These are phyloP conservation scores for Siphlonurus alternatus DNA, from an alignment of 2,888 invertebrate species.

Conservation along the genomic window DNA sequence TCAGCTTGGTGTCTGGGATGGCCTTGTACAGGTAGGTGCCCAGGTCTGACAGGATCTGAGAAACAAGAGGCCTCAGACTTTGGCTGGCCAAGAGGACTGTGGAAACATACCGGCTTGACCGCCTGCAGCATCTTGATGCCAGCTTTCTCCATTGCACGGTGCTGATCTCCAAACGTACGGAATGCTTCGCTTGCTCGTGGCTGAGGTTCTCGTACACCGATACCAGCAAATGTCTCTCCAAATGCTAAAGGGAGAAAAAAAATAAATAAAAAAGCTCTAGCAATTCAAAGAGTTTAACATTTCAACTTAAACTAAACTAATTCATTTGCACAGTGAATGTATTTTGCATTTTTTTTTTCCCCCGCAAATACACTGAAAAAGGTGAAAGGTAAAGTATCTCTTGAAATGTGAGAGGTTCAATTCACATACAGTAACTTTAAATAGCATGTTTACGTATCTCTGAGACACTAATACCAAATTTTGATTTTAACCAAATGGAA, in stretches of 20 bases:
- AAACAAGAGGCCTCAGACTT: no score
- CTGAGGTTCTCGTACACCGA: conserved; percentile 93
- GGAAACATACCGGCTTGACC: conserved; percentile 63
- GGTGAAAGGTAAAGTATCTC: no score
- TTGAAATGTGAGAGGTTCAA: no score
- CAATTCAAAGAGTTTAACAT: background rate
- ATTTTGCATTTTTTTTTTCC: background rate
- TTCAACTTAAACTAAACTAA: background rate
- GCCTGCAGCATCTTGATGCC: conserved; percentile 79
- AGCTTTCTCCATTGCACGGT: conserved; percentile 77
- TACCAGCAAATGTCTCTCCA: conserved; percentile 86
- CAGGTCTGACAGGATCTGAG: conserved; percentile 75
- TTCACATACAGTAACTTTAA: no score
- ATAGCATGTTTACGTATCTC: no score
- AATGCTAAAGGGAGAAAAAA: conserved; percentile 39
- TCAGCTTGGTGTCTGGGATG: conserved; percentile 93
- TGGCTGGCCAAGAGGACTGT: no score
- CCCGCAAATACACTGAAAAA: no score
- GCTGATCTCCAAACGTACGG: conserved; percentile 84
- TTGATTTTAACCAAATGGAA: no score
- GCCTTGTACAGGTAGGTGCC: conserved; percentile 95
- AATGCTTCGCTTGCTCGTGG: conserved; percentile 91
- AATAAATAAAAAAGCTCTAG: background rate
- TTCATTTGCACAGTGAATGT: no score
- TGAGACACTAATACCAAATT: no score